phyloP scores from a whole-genome alignment of 2,797 vertebrate species.

The Synaphobranchus kaupii region DNA sequence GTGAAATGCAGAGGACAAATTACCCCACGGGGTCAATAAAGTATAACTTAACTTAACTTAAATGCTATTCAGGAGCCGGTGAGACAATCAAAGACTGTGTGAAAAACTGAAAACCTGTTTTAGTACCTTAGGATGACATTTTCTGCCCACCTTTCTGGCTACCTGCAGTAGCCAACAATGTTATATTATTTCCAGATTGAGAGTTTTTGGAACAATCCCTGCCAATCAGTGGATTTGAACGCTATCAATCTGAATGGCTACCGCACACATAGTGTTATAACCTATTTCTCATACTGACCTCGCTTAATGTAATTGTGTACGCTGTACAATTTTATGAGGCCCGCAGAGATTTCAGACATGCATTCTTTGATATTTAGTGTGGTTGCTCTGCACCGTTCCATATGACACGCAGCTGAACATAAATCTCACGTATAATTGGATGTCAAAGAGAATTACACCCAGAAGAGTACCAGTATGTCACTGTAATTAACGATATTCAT shows the following conservation, averaged over 20 bases:
- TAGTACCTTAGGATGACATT: neutral
- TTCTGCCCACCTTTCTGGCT: neutral
- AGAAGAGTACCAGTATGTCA: conserved; percentile 26
- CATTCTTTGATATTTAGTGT: neutral
- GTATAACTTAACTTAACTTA: too few species aligned
- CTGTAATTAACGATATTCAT: conserved; percentile 23
- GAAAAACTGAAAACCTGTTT: neutral
- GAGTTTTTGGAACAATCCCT: neutral
- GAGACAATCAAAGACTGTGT: neutral
- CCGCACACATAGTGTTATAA: neutral
- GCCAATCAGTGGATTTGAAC: neutral
- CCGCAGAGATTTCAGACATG: neutral
- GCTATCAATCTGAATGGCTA: neutral
- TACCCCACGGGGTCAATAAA: too few species aligned
- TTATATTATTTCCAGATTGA: neutral
- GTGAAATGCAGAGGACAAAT: too few species aligned
- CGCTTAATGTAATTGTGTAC: neutral
- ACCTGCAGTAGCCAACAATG: too few species aligned
- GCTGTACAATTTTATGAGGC: neutral
- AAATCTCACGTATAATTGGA: conserved; percentile 20
- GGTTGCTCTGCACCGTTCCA: neutral
- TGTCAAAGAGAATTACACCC: conserved; percentile 30
- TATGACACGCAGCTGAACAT: conserved; percentile 28
- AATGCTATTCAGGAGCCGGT: neutral
- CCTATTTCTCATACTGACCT: neutral